Conservation (phyloP, 2,888 invertebrate species). For the Stramonita haemastoma region DNA sequence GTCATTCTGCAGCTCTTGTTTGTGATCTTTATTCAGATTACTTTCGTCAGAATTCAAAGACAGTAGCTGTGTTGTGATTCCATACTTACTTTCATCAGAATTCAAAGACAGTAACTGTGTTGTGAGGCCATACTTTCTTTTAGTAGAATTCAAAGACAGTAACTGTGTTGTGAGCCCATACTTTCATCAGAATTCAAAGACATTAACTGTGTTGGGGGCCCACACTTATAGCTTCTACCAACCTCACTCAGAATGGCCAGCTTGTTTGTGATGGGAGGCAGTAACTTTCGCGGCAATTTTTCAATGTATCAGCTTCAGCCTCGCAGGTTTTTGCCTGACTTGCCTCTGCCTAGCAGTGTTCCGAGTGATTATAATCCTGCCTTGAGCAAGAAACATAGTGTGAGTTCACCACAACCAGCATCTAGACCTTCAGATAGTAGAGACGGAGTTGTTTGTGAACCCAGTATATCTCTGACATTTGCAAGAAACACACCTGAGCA, state of each 20-base stretch:
- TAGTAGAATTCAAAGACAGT: too few relatives aligned
- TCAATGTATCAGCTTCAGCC: slow-evolving; percentile 45
- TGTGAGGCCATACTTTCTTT: neutral
- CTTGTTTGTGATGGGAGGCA: slow-evolving; percentile 46
- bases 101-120: neutral
- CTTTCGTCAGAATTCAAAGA: too few relatives aligned
- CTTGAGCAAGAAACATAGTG: neutral
- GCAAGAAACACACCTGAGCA: neutral
- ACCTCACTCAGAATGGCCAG: slow-evolving; percentile 43
- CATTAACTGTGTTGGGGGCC: neutral
- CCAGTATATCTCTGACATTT: neutral
- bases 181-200: too few relatives aligned
- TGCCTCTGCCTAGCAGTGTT: slow-evolving; percentile 23
- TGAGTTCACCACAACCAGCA: neutral
- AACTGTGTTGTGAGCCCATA: neutral
- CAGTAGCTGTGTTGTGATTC: neutral
- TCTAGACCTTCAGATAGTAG: neutral
- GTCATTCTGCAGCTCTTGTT: too few relatives aligned
- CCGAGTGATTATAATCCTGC: neutral
- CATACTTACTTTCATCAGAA: neutral
- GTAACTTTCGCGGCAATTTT: slow-evolving; percentile 51
- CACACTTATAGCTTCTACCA: neutral
- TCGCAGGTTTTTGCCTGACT: slow-evolving; percentile 49
- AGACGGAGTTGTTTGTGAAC: neutral
- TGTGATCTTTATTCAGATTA: too few relatives aligned